phyloP scores from a whole-genome alignment of 2,113 vertebrate species.

The Brachyhypopomus gauderio region DNA sequence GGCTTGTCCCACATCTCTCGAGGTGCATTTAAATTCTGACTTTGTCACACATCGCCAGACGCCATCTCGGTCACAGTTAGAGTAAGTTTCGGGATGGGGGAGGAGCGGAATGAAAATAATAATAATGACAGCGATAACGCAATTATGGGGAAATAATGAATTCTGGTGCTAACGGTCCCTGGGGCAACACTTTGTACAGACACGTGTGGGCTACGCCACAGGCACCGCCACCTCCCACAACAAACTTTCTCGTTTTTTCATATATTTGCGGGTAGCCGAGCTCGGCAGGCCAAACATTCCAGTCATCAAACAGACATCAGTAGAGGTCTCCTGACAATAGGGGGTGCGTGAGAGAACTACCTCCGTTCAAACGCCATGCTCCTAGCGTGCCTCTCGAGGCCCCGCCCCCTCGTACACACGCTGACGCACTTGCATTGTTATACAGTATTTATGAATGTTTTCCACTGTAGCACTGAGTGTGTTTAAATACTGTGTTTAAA shows the following conservation, averaged over 20 bases:
- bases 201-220: neutral
- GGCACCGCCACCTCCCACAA: neutral
- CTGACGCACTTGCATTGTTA: neutral
- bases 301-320: neutral
- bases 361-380: neutral
- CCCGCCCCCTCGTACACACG: neutral
- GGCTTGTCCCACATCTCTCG: slow-evolving; percentile 38
- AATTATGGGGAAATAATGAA: slow-evolving; percentile 48
- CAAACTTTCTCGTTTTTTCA: neutral
- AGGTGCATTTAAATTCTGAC: slow-evolving; percentile 37
- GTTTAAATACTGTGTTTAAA: no score
- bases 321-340: neutral
- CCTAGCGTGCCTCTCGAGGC: neutral
- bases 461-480: no score
- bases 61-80: slow-evolving; percentile 6
- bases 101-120: slow-evolving; percentile 41
- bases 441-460: no score
- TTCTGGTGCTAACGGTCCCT: slow-evolving; percentile 25
- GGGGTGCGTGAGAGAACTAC: neutral
- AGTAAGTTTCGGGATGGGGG: slow-evolving; percentile 1
- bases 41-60: slow-evolving; percentile 33
- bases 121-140: slow-evolving; percentile 21
- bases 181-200: neutral
- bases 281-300: neutral
- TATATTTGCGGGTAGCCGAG: neutral